Evolutionary conservation across 2,888 invertebrate genomes (phyloP).

Genomic region (Sarcophaga rosellei): DNA sequence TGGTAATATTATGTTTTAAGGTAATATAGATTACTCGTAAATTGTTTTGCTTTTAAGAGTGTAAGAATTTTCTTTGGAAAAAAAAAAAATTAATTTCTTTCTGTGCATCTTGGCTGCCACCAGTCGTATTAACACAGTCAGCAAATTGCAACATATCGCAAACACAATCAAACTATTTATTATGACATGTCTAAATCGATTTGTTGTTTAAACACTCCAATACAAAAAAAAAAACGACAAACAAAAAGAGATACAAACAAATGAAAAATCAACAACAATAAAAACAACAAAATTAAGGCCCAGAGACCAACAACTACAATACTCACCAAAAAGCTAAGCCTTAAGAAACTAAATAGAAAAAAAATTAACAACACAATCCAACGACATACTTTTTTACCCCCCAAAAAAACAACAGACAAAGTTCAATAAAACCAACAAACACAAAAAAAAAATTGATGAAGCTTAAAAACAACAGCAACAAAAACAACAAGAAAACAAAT

Average conservation of each 20-base stretch:
- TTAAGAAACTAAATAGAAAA: conserved; percentile 18
- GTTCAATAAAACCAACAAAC: conserved; percentile 51
- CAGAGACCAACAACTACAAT: neutral
- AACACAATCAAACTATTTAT: conserved; percentile 71
- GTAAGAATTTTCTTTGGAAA: neutral
- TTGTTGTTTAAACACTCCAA: conserved; percentile 67
- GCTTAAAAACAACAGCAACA: conserved; percentile 22
- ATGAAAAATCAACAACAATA: conserved; percentile 50
- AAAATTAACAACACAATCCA: conserved; percentile 14
- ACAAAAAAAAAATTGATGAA: conserved; percentile 43
- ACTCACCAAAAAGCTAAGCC: neutral
- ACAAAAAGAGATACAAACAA: conserved; percentile 33
- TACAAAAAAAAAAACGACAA: conserved; percentile 47
- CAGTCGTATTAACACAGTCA: conserved; percentile 50
- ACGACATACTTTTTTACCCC: conserved; percentile 26
- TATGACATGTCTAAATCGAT: conserved; percentile 71
- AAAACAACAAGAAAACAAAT: conserved; percentile 12
- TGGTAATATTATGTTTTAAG: too few species aligned
- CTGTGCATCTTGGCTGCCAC: conserved; percentile 51
- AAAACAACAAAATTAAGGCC: conserved; percentile 35
- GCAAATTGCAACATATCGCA: conserved; percentile 68
- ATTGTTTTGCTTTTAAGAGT: neutral
- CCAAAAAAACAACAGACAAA: conserved; percentile 42
- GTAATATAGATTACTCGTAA: neutral
- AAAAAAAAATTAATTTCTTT: conserved; percentile 19